Percentiles rank a stretch among this genome's conserved stretches.
These are phyloP conservation scores for Lucifuga dentata DNA, from an alignment of 2,113 vertebrate species.

Conservation along the genomic window DNA sequence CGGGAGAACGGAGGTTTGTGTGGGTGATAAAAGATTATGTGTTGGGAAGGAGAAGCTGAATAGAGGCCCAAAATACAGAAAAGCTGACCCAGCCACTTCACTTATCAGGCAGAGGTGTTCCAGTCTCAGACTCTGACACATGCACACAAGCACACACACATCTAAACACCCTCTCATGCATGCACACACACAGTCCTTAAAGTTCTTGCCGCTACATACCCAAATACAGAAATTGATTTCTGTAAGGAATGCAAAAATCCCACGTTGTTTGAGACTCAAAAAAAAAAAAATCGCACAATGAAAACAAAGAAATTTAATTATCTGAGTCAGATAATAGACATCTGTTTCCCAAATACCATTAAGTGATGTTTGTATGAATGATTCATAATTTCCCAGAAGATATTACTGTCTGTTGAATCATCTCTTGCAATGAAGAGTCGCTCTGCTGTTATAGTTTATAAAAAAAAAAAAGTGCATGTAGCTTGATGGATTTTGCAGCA, in stretches of 20 bases:
- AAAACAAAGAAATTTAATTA: neutral
- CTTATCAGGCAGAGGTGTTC: slow-evolving; percentile 32
- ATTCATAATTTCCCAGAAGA: neutral
- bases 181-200: neutral
- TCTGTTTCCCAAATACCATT: no score
- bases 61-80: slow-evolving; percentile 22
- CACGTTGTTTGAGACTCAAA: neutral
- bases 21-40: slow-evolving; percentile 34
- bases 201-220: slow-evolving; percentile 4
- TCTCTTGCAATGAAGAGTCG: slow-evolving; percentile 2
- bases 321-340: no score
- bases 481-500: neutral
- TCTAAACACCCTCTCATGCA: neutral
- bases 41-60: slow-evolving; percentile 19
- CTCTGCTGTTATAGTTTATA: neutral
- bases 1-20: slow-evolving; percentile 20
- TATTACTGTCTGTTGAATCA: neutral
- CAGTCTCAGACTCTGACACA: slow-evolving; percentile 22
- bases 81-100: slow-evolving; percentile 41
- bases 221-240: neutral
- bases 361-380: no score
- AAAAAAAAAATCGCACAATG: neutral
- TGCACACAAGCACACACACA: slow-evolving; percentile 2
- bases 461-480: neutral
- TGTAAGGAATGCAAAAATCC: neutral